Conservation (phyloP, 2,888 invertebrate species). For the Xestia c-nigrum region DNA sequence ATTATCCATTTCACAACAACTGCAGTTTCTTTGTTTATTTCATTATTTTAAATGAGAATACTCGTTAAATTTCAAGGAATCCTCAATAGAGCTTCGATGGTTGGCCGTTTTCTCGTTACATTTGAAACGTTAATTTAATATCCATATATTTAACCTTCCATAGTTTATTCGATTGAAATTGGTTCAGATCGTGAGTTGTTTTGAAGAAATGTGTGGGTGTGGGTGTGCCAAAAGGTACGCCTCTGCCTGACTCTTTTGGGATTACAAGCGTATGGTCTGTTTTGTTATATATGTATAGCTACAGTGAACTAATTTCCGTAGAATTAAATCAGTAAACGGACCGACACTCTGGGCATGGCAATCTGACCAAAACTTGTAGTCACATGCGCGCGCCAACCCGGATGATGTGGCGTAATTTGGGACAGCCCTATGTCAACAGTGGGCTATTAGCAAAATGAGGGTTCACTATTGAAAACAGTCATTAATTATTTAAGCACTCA, state of each 20-base stretch:
- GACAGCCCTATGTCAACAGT: slow-evolving; percentile 41
- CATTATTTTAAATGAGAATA: slow-evolving; percentile 16
- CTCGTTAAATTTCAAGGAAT: neutral
- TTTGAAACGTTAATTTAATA: slow-evolving; percentile 8
- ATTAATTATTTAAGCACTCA: slow-evolving; percentile 52
- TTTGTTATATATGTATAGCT: neutral
- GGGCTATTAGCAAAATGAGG: slow-evolving; percentile 47
- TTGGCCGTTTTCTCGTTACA: neutral
- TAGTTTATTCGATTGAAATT: neutral
- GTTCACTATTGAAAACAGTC: slow-evolving; percentile 50
- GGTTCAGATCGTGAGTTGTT: neutral
- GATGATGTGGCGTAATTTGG: slow-evolving; percentile 38
- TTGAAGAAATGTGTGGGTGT: neutral
- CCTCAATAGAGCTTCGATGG: neutral
- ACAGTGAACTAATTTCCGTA: neutral
- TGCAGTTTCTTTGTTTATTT: slow-evolving; percentile 22
- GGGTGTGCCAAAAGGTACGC: too few relatives aligned
- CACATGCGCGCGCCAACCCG: neutral
- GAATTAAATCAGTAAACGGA: neutral
- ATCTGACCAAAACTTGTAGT: slow-evolving; percentile 7
- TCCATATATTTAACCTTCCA: neutral
- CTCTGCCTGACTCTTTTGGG: too few relatives aligned
- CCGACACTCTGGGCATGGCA: slow-evolving; percentile 6
- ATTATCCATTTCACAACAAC: slow-evolving; percentile 36
- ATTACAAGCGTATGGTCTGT: too few relatives aligned